Base-by-base conservation (phyloP, 2,797 vertebrate genomes). In the Anas bernieri region DNA sequence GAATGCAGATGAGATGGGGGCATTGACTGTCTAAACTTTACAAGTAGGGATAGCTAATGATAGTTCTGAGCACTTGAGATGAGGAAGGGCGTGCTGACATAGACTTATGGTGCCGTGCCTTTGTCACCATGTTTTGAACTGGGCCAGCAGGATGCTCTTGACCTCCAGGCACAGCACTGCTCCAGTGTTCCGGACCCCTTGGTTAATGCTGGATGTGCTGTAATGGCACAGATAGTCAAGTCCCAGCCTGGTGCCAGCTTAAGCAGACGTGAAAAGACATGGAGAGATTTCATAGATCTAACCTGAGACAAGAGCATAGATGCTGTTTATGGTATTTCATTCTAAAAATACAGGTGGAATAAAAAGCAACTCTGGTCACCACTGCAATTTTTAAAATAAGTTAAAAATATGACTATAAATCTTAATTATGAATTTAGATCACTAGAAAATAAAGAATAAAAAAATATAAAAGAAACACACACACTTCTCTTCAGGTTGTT, bases 61-160 rank as follows among this genome's bases (percentile, higher is more conserved):
- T 10, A 52, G 18, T 3, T 77, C 23, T 33, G 28, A 78, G 31
- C 28, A 72, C 30, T 37, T 13, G 30, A 37, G 31, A n/a, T 11
- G 8, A 80, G 18, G 9, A 41, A 45, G 20, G 17, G 5, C 6
- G 21, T 69, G 15, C 15, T 83, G 43, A n/a, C 15, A 69, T 61
- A 69, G 35, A 17, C 16, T 28, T 30, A 39, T 9, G 35, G 33
- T 74, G 21, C 39, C 28, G 12, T 41, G 7, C 6, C 30, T 67
- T 13, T 46, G 16, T 58, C 66, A 67, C n/a, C 17, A 2, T 12
- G 3, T 17, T 43, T 28, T 39, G 62, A 48, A 11, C 0, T 41
- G 55, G 17, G 37, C 22, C 62, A 82, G 13, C 13, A 26, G 0
- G 0, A 46, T 26, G 59, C 18, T 39, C 43, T 66, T 56, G 30